Conservation (phyloP, 2,113 vertebrate genomes). For the Erpornis zantholeuca region DNA sequence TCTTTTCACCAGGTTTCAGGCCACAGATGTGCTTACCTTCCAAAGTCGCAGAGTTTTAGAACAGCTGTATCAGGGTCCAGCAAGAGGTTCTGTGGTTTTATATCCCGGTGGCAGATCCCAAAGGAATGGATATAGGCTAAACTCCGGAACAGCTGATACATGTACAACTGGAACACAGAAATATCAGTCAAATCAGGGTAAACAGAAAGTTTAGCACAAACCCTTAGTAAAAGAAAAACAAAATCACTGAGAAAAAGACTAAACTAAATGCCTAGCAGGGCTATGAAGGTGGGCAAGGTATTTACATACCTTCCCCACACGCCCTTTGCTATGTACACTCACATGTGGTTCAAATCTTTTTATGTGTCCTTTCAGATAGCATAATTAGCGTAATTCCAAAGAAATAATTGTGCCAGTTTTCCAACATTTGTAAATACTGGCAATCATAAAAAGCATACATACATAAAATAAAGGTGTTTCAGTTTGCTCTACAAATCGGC, state of each 20-base stretch:
- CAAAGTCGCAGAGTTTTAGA: conserved; percentile 98
- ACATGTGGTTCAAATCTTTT: not conserved
- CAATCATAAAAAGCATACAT: not conserved
- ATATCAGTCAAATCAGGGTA: not conserved
- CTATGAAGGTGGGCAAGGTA: not conserved
- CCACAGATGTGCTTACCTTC: conserved; percentile 80
- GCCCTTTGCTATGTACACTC: not conserved
- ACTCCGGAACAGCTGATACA: conserved; percentile 99
- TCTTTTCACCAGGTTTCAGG: not conserved
- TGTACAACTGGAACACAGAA: conserved; percentile 88
- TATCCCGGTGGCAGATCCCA: conserved; percentile 99
- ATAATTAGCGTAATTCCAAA: not conserved
- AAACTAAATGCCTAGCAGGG: not conserved
- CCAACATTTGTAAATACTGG: not conserved
- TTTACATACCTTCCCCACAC: not conserved
- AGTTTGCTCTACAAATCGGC: not conserved
- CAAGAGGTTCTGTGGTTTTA: conserved; percentile 99
- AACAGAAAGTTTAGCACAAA: not conserved
- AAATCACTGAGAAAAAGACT: not conserved
- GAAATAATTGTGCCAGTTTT: not conserved
- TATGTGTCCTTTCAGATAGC: not conserved
- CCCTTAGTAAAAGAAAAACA: not conserved
- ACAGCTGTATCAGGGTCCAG: conserved; percentile 99
- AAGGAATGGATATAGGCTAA: conserved; percentile 99
- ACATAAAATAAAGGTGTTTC: not conserved